Evolutionary conservation across 1,140 invertebrate genomes (phyloP).

Genomic region (Cryptotermes secundus): DNA sequence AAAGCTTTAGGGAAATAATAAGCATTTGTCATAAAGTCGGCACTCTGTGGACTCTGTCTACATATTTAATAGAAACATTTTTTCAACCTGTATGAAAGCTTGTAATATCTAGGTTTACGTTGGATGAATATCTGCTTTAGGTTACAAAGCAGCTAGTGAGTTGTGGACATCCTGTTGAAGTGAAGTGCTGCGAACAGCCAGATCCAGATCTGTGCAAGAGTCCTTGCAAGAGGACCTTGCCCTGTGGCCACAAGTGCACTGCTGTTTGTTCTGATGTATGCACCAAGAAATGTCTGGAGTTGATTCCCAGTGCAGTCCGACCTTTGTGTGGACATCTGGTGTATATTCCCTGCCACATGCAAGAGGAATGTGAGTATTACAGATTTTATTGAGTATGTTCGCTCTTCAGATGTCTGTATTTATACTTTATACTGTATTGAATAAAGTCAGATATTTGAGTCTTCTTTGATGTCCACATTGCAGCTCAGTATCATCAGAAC

Average conservation of each 20-base stretch:
- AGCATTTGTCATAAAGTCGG: too few species aligned
- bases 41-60: too few species aligned
- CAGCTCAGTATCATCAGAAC: too few species aligned
- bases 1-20: too few species aligned
- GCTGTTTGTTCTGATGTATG: slow-evolving; percentile 47
- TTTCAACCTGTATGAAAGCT: too few species aligned
- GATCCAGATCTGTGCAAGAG: slow-evolving; percentile 43
- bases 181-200: slow-evolving; percentile 44
- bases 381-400: background rate
- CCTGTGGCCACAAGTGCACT: slow-evolving; percentile 52
- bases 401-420: background rate
- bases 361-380: background rate
- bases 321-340: slow-evolving; percentile 51
- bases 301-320: slow-evolving; percentile 38
- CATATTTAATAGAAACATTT: too few species aligned
- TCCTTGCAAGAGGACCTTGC: slow-evolving; percentile 45
- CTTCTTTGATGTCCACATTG: too few species aligned
- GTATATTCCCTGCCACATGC: slow-evolving; percentile 45
- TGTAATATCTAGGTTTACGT: too few species aligned
- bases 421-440: too few species aligned
- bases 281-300: slow-evolving; percentile 43
- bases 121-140: slow-evolving; percentile 40
- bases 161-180: slow-evolving; percentile 49
- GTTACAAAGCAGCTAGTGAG: slow-evolving; percentile 48
- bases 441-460: too few species aligned